phyloP scores from a whole-genome alignment of 2,113 vertebrate genomes.

The Andinoacara biseriatus region DNA sequence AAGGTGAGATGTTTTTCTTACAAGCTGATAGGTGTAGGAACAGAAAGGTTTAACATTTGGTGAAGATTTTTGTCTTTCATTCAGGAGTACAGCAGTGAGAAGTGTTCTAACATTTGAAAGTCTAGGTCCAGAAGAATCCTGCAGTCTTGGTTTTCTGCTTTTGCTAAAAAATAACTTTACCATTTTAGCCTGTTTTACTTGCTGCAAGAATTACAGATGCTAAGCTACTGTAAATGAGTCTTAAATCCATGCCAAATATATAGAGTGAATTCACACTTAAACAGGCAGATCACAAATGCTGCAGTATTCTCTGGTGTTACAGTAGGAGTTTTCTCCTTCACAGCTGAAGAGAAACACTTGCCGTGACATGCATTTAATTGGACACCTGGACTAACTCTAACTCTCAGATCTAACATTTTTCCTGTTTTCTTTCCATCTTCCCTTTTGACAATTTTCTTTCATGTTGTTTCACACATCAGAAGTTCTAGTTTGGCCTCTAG shows the following conservation, averaged over 20 bases:
- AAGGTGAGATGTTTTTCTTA: slow-evolving; percentile 81
- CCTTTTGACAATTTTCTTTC: slow-evolving; percentile 37
- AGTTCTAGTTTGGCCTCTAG: slow-evolving; percentile 82
- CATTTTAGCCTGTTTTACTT: background rate
- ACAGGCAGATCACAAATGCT: background rate
- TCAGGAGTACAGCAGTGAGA: background rate
- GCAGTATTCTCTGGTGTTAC: background rate
- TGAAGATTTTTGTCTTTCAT: background rate
- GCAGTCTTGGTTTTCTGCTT: background rate
- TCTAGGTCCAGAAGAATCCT: background rate
- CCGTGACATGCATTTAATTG: background rate
- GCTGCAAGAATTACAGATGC: background rate
- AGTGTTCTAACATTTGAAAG: background rate
- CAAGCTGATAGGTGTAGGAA: background rate
- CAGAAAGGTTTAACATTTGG: background rate
- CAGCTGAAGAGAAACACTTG: background rate
- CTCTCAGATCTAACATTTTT: slow-evolving; percentile 49
- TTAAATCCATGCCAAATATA: background rate
- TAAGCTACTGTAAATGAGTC: background rate
- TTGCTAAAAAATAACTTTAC: background rate
- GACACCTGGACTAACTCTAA: background rate
- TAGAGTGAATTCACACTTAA: background rate
- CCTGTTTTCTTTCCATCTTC: slow-evolving; percentile 53
- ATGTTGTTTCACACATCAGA: slow-evolving; percentile 69
- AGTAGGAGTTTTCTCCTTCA: background rate